Evolutionary conservation across 64 coral and sea anemone species (phyloP).

Genomic region (Cladopsammia gracilis): DNA sequence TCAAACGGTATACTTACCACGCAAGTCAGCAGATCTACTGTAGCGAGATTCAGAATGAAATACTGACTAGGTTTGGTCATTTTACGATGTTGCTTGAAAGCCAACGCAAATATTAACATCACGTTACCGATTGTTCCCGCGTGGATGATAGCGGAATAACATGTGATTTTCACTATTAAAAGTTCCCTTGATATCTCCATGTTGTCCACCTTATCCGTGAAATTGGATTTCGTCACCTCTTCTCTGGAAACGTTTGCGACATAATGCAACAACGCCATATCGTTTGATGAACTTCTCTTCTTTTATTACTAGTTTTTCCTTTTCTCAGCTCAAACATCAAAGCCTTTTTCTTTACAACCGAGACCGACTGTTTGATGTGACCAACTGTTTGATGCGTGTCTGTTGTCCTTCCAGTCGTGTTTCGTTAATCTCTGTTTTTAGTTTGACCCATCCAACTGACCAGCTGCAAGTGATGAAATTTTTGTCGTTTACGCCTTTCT

Average conservation of each 20-base stretch:
- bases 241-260: neutral
- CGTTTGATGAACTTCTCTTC: too few relatives aligned
- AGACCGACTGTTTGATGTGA: too few relatives aligned
- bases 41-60: slow-evolving; percentile 75
- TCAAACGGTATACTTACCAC: slow-evolving; percentile 74
- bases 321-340: too few relatives aligned
- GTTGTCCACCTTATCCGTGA: neutral
- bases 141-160: slow-evolving; percentile 48
- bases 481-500: too few relatives aligned
- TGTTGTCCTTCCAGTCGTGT: too few relatives aligned
- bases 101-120: slow-evolving; percentile 34
- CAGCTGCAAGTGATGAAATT: too few relatives aligned
- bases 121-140: slow-evolving; percentile 75
- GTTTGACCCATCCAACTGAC: too few relatives aligned
- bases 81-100: slow-evolving; percentile 25
- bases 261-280: neutral
- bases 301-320: too few relatives aligned
- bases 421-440: too few relatives aligned
- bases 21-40: slow-evolving; percentile 65
- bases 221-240: neutral
- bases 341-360: too few relatives aligned
- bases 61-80: slow-evolving; percentile 35
- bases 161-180: slow-evolving; percentile 39
- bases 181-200: neutral
- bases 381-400: too few relatives aligned